Evolutionary conservation across 2,888 invertebrate genomes (phyloP).

Genomic region (Agriopis leucophaearia): DNA sequence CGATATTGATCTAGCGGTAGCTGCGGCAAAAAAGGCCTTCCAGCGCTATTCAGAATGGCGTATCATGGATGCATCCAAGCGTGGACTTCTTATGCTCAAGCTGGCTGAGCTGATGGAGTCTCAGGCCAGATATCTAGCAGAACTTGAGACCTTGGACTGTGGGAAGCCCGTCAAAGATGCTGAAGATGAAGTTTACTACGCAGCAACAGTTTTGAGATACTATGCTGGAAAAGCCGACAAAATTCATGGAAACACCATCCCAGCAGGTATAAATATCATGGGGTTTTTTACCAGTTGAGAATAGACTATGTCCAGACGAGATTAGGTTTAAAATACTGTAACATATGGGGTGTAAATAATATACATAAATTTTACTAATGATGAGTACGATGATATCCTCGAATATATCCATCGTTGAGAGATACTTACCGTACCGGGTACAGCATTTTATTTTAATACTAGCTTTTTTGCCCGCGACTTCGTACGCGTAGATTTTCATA

Average conservation of each 20-base stretch:
- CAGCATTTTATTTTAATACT: too few relatives aligned
- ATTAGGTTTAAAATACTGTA: too few relatives aligned
- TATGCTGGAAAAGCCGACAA: slow-evolving; percentile 98
- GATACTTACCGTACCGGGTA: too few relatives aligned
- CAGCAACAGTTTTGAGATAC: slow-evolving; percentile 90
- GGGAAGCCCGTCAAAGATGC: slow-evolving; percentile 95
- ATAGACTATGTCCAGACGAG: neutral
- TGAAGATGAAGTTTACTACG: slow-evolving; percentile 88
- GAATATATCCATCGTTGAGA: too few relatives aligned
- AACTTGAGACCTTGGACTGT: slow-evolving; percentile 97
- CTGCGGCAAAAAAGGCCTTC: slow-evolving; percentile 93
- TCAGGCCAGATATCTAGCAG: slow-evolving; percentile 91
- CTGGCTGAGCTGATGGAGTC: slow-evolving; percentile 92
- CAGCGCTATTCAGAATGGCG: slow-evolving; percentile 91
- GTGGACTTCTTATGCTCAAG: slow-evolving; percentile 90
- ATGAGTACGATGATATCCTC: too few relatives aligned
- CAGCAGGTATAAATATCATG: slow-evolving; percentile 79
- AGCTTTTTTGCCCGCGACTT: too few relatives aligned
- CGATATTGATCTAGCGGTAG: slow-evolving; percentile 93
- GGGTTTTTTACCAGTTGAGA: neutral
- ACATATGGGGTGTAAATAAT: too few relatives aligned
- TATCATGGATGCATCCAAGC: slow-evolving; percentile 91
- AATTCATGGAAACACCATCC: slow-evolving; percentile 91
- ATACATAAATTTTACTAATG: too few relatives aligned
- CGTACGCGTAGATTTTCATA: too few relatives aligned